phyloP scores from a whole-genome alignment of 2,797 vertebrate genomes.

The Spea hammondii region DNA sequence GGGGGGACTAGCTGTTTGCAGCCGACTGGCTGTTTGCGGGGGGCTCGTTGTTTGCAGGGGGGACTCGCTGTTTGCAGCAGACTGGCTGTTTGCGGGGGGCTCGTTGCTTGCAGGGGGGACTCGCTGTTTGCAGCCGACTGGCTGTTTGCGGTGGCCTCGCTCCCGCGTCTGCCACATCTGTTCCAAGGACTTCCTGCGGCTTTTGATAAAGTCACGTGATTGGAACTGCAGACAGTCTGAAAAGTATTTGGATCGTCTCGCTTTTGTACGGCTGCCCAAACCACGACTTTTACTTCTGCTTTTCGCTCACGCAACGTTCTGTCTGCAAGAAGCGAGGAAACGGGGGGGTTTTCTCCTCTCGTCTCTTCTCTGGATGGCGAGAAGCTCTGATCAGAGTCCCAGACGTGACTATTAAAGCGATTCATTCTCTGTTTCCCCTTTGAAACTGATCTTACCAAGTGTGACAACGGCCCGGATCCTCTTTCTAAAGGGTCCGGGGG shows the following conservation, averaged over 20 bases:
- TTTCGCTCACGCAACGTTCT: constrained; percentile 52
- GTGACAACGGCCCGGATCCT: background rate
- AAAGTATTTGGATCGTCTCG: constrained; percentile 59
- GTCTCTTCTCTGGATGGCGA: constrained; percentile 15
- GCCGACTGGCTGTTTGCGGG: too few relatives aligned
- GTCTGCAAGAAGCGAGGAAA: constrained; percentile 53
- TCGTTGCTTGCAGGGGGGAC: too few relatives aligned
- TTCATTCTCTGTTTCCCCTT: background rate
- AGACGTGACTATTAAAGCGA: background rate
- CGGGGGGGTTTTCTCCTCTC: background rate
- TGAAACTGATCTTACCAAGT: too few relatives aligned
- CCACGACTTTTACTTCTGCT: constrained; percentile 67
- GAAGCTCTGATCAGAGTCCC: constrained; percentile 9
- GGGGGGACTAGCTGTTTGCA: too few relatives aligned
- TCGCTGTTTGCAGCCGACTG: background rate
- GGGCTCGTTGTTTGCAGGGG: too few relatives aligned
- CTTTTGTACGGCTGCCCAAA: constrained; percentile 50
- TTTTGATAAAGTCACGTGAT: constrained; percentile 64
- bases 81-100: too few relatives aligned
- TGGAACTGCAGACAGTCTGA: constrained; percentile 62
- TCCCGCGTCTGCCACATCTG: constrained; percentile 60
- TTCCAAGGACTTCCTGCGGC: constrained; percentile 69
- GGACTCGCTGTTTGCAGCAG: too few relatives aligned
- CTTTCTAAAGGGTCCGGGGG: too few relatives aligned
- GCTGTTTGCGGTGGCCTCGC: constrained; percentile 56